Percentiles rank a stretch among this genome's conserved stretches.
Conservation (phyloP, 2,888 invertebrate genomes). For the Cheilosia pagana region DNA sequence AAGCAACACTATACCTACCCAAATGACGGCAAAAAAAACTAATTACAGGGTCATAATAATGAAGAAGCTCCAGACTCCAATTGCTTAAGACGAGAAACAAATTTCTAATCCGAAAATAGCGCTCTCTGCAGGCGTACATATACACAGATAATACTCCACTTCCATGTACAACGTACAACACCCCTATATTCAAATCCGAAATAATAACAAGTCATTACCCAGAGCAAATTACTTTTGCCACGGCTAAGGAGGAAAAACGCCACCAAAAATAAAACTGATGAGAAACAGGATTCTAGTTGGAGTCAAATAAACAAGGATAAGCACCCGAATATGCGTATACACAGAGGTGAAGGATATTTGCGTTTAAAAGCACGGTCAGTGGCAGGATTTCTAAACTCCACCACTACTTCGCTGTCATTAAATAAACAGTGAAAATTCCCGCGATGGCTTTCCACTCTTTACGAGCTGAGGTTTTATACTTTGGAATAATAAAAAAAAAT, state of each 20-base stretch:
- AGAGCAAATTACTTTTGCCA: slow-evolving; percentile 64
- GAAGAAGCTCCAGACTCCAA: slow-evolving; percentile 25
- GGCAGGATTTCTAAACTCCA: slow-evolving; percentile 23
- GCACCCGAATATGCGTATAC: slow-evolving; percentile 30
- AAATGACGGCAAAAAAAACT: slow-evolving; percentile 54
- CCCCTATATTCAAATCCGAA: slow-evolving; percentile 53
- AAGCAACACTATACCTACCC: slow-evolving; percentile 1
- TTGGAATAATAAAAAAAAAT: slow-evolving; percentile 9
- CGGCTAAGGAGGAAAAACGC: slow-evolving; percentile 44
- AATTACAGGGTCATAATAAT: slow-evolving; percentile 60
- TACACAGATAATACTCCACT: slow-evolving; percentile 12
- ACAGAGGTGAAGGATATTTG: slow-evolving; percentile 36
- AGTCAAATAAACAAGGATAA: slow-evolving; percentile 54
- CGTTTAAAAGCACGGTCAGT: slow-evolving; percentile 44
- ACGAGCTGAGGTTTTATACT: slow-evolving; percentile 41
- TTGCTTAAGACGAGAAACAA: slow-evolving; percentile 29
- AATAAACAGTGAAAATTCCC: slow-evolving; percentile 60
- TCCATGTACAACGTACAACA: background rate
- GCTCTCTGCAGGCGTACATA: slow-evolving; percentile 28
- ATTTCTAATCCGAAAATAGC: slow-evolving; percentile 56
- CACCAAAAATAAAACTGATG: slow-evolving; percentile 41
- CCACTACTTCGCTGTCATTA: slow-evolving; percentile 46
- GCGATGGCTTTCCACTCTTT: slow-evolving; percentile 27
- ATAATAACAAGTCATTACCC: slow-evolving; percentile 72
- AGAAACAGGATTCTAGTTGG: slow-evolving; percentile 38